Evolutionary conservation across 2,888 invertebrate species (phyloP).

Genomic region (Stramonita haemastoma): DNA sequence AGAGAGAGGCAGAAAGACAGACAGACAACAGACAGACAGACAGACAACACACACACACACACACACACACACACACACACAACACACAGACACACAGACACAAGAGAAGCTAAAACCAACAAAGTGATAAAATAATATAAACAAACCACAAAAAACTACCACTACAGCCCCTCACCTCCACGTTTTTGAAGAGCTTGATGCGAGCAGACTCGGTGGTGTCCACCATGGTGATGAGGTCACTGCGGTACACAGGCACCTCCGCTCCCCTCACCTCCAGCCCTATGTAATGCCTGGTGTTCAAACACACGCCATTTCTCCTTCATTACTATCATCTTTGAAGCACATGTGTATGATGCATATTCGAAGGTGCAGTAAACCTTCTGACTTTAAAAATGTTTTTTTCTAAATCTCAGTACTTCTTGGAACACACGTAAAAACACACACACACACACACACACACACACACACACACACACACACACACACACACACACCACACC

Average conservation of each 20-base stretch:
- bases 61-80: neutral
- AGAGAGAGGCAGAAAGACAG: neutral
- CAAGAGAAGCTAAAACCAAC: neutral
- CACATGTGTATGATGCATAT: neutral
- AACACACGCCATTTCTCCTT: neutral
- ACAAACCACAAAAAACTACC: too few species aligned
- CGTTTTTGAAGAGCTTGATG: conserved; percentile 72
- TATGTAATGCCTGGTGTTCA: conserved; percentile 60
- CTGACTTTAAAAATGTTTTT: too few species aligned
- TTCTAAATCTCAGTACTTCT: too few species aligned
- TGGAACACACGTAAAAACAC: too few species aligned
- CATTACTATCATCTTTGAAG: neutral
- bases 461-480: too few species aligned
- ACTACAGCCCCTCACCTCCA: conserved; percentile 63
- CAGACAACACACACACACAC: neutral
- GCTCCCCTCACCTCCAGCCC: conserved; percentile 62
- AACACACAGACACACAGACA: neutral
- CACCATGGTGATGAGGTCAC: conserved; percentile 68
- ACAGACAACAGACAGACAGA: too few species aligned
- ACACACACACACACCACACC: too few species aligned
- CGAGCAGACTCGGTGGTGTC: conserved; percentile 71
- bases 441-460: too few species aligned
- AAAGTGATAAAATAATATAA: too few species aligned
- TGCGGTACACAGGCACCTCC: conserved; percentile 62
- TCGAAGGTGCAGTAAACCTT: too few species aligned